Conservation (phyloP, 1,140 invertebrate genomes). For the Zaprionus africanus region DNA sequence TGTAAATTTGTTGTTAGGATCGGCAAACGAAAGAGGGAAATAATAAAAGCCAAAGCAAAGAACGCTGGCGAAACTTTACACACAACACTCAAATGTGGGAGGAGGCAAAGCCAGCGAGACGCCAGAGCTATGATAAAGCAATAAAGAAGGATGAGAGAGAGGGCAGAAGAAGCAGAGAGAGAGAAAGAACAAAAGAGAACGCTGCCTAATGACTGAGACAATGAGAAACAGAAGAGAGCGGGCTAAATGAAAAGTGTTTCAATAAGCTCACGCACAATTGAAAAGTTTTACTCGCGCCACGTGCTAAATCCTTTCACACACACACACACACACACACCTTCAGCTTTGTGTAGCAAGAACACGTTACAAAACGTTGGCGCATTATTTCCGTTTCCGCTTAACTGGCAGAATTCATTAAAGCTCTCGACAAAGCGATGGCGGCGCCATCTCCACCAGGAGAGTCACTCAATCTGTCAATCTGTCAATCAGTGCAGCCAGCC, state of each 20-base stretch:
- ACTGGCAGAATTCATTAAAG: conserved; percentile 78
- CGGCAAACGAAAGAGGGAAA: conserved; percentile 61
- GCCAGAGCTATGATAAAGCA: conserved; percentile 44
- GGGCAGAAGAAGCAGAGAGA: not conserved
- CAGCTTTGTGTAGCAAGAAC: conserved; percentile 24
- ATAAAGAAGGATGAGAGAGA: conserved; percentile 7
- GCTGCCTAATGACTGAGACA: conserved; percentile 46
- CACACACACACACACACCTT: conserved; percentile 1
- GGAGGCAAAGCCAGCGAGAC: conserved; percentile 35
- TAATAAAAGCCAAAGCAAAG: conserved; percentile 42
- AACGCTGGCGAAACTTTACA: conserved; percentile 61
- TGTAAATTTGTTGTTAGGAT: conserved; percentile 81
- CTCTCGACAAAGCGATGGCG: conserved; percentile 37
- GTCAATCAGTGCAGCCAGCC: conserved; percentile 36
- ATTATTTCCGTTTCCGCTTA: conserved; percentile 75
- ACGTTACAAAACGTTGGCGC: conserved; percentile 58
- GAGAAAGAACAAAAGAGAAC: too few relatives aligned
- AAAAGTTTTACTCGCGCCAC: conserved; percentile 53
- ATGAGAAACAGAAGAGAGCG: conserved; percentile 36
- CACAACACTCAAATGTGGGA: conserved; percentile 62
- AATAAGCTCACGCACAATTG: conserved; percentile 56
- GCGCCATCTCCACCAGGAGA: conserved; percentile 20
- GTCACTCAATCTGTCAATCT: conserved; percentile 50
- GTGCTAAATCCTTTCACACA: conserved; percentile 35
- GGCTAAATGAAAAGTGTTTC: conserved; percentile 61